Base-by-base conservation (phyloP, 2,113 vertebrate genomes). In the Poeciliopsis prolifica region DNA sequence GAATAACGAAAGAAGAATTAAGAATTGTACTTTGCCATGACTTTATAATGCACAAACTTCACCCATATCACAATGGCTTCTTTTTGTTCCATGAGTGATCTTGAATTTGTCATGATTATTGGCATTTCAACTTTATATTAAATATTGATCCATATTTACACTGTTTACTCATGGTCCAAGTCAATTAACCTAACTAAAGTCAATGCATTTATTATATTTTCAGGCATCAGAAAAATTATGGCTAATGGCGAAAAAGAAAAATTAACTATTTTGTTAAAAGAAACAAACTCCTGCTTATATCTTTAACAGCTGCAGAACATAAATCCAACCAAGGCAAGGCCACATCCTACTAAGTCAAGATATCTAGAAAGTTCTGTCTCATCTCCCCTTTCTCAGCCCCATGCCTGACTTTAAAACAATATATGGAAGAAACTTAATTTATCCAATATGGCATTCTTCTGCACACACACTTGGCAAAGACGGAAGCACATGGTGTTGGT, bases 221-320 rank as follows among this genome's bases (percentile, higher is more conserved):
- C 24, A n/a, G 24, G 51, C 51, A 8, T 9, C 17, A n/a, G 24
- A 3, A n/a, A 58, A 54, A 22, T 33, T 6, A 22, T 31, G 30
- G 4, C 15, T 7, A 9, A 19, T 22, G 22, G 22, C 6, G 5
- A 54, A 54, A 54, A 35, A 35, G 2, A 37, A 37, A 65, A 65
- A 40, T 14, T 40, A 24, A 65, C 64, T 26, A 14, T 12, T 37
- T 35, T 40, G 15, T 11, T n/a, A 11, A 9, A 26, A 30, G 35
- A 65, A n/a, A 17, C 40, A 42, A 75, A 65, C 44, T 80, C 60
- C 75, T 28, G 37, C 69, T 62, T 68, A 83, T 81, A 70, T 79
- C 65, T 83, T 68, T 61, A 66, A 76, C 89, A 92, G 87, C 75
- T 89, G 88, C 65, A 54, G 28, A 22, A 73, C 83, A 54, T 91